Evolutionary conservation across 2,797 vertebrate species (phyloP).

Genomic region (Pipistrellus pipistrellus): DNA sequence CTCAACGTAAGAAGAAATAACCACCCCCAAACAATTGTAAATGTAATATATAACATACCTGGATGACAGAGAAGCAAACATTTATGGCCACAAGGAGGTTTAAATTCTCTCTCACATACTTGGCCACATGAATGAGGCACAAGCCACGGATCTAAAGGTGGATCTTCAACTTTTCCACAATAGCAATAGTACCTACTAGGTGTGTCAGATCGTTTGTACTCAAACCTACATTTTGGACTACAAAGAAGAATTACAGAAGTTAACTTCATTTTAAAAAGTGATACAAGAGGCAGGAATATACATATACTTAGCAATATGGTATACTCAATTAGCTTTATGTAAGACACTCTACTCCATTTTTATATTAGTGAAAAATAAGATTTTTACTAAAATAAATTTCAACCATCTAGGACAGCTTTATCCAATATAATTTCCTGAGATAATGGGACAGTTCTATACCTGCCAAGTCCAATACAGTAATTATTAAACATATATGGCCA

Average conservation of each 20-base stretch:
- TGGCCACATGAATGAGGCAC: conserved; percentile 98
- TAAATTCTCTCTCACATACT: conserved; percentile 94
- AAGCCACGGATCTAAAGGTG: conserved; percentile 95
- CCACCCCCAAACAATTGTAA: neutral
- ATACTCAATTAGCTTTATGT: neutral
- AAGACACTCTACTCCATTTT: neutral
- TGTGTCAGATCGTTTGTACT: conserved; percentile 94
- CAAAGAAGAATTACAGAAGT: conserved; percentile 54
- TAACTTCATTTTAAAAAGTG: conserved; percentile 47
- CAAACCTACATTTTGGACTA: conserved; percentile 97
- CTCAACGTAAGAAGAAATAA: conserved; percentile 54
- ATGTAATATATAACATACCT: conserved; percentile 88
- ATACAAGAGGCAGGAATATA: neutral
- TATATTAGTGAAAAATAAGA: conserved; percentile 51
- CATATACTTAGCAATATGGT: conserved; percentile 30
- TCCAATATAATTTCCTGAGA: conserved; percentile 10
- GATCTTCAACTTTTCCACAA: conserved; percentile 96
- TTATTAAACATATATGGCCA: neutral
- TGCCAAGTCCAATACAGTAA: neutral
- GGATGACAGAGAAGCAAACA: conserved; percentile 98
- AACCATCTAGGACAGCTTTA: conserved; percentile 20
- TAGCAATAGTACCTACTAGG: conserved; percentile 96
- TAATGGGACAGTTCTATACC: neutral
- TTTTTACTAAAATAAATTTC: conserved; percentile 37
- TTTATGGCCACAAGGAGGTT: conserved; percentile 95